A percentile compares a stretch with the other conserved stretches of the same genome.
phyloP scores from a whole-genome alignment of 2,113 vertebrate species.

The Himantopus leucocephalus region DNA sequence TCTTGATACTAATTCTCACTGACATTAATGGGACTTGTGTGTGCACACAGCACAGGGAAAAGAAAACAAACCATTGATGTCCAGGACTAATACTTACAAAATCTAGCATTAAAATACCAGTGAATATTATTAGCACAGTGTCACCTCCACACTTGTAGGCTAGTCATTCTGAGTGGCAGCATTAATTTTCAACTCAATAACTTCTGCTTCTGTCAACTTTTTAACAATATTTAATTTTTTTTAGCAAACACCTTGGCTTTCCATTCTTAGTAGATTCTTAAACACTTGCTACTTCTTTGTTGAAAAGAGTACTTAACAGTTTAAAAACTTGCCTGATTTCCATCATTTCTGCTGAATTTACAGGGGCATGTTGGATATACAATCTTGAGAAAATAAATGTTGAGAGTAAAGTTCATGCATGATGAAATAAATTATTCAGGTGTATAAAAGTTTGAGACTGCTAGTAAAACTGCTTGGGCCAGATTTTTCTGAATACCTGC shows the following conservation, averaged over 20 bases:
- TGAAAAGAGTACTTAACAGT: background rate
- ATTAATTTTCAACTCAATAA: background rate
- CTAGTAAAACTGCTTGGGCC: background rate
- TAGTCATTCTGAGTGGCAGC: background rate
- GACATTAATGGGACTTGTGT: constrained; percentile 14
- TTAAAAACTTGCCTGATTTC: background rate
- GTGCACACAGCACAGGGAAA: background rate
- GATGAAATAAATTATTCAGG: background rate
- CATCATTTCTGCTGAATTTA: background rate
- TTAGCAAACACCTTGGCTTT: background rate
- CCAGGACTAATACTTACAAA: background rate
- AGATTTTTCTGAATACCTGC: background rate
- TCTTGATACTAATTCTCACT: constrained; percentile 25
- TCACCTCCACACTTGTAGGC: background rate
- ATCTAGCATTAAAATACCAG: constrained; percentile 8
- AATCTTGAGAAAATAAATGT: background rate
- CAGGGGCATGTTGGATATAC: background rate
- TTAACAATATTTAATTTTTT: background rate
- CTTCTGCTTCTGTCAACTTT: background rate
- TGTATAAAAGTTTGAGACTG: background rate
- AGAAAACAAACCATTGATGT: background rate
- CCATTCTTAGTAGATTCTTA: background rate
- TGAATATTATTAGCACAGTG: background rate
- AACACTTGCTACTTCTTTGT: background rate
- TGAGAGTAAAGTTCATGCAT: background rate